Evolutionary conservation across 2,113 vertebrate species (phyloP), one percentile per base, ranked within the genome.

Genomic region (Poeciliopsis retropinna): DNA sequence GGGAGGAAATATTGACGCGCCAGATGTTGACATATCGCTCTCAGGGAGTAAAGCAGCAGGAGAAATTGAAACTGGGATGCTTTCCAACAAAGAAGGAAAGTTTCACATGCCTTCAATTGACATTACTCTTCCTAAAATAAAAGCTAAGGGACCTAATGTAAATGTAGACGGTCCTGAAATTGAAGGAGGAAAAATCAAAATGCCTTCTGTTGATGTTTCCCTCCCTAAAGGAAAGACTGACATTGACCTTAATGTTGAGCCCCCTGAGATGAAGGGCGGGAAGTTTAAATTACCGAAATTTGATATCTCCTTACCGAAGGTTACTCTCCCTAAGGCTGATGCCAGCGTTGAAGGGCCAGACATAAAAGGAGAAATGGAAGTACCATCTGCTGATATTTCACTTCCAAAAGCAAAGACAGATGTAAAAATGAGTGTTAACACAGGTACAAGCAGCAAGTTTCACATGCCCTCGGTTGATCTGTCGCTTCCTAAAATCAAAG

Each of bases 81-180:
- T 64, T 7, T 1, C 1, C 6, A 71, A n/a, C 6, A 82, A 85
- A 79, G 77, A 76, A 63, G 80, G 89, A 54, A 92, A 44, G 82
- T 87, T 94, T 1, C 85, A 87, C 17, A 85, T 94, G 78, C 87
- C 93, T 1, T 78, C 85, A 5, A 14, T 93, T 7, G 90, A 92
- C n/a, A 47, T 94, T 1, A 91, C 89, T 0, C 73, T 94, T 22
- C 92, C 92, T 1, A 92, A 88, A 83, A 79, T 92, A 1, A 93
- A 85, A 76, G 34, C 70, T 0, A 80, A 84, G 28, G 86, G 83
- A 28, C 65, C 74, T 62, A 71, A 82, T 4, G 64, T 86, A 27
- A 64, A 90, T 31, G 34, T 87, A 11, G 76, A 85, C 4, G 75
- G 76, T 0, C 65, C 75, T 66, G 62, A 84, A 2, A 73, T 86